Evolutionary conservation across 2,797 vertebrate genomes (phyloP).

Genomic region (Mormyrus hasselquistii): DNA sequence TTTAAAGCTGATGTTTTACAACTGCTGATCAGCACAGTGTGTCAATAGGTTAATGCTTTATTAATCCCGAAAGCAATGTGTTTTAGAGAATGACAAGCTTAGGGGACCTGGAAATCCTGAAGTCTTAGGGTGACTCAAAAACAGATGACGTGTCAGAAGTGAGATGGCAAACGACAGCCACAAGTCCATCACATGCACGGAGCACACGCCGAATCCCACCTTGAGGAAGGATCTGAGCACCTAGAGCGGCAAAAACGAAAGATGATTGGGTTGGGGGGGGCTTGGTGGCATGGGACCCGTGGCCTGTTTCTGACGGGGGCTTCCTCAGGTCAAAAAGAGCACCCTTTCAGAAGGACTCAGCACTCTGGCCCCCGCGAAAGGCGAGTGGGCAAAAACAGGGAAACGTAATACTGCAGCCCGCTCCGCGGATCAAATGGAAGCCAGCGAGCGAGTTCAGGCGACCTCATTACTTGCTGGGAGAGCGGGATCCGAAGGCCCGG

Average conservation of each 20-base stretch:
- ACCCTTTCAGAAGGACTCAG: not conserved
- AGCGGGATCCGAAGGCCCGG: slow-evolving; percentile 16
- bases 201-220: not conserved
- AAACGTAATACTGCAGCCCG: slow-evolving; percentile 1
- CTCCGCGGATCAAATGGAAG: slow-evolving; percentile 18
- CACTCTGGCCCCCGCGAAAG: not conserved
- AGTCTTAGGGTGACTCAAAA: not conserved
- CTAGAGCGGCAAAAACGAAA: not conserved
- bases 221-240: not conserved
- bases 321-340: not conserved
- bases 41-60: not conserved
- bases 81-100: not conserved
- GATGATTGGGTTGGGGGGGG: not conserved
- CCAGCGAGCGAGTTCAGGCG: slow-evolving; percentile 2
- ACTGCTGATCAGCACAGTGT: not conserved
- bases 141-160: not conserved
- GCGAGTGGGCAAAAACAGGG: not conserved
- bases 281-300: not conserved
- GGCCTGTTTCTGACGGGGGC: not conserved
- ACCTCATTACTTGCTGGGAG: slow-evolving; percentile 25
- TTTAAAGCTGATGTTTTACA: not conserved
- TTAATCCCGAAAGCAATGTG: not conserved
- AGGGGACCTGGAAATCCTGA: not conserved
- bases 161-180: not conserved
- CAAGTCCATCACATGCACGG: not conserved